A percentile compares a stretch with the other conserved stretches of the same genome.
Evolutionary conservation across 2,113 vertebrate genomes (phyloP).

Genomic region (Phrynosoma blainvillii): DNA sequence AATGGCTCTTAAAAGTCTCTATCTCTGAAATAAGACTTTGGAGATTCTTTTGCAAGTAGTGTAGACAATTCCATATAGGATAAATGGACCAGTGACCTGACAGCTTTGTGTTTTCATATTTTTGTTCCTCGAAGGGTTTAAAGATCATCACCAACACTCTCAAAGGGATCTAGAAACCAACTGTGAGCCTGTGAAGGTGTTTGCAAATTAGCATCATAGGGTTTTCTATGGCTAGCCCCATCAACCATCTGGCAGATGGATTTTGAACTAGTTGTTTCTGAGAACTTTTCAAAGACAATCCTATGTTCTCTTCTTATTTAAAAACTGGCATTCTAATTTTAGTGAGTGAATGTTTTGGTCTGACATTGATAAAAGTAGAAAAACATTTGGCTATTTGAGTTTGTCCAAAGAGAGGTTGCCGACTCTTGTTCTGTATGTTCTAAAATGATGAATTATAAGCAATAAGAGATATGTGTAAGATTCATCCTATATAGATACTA

Average conservation of each 20-base stretch:
- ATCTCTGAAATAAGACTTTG: background rate
- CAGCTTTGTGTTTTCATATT: background rate
- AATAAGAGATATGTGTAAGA: constrained; percentile 49
- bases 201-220: background rate
- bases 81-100: background rate
- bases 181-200: background rate
- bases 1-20: background rate
- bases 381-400: constrained; percentile 44
- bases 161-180: background rate
- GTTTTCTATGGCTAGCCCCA: background rate
- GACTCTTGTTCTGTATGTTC: constrained; percentile 43
- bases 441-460: constrained; percentile 62
- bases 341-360: constrained; percentile 34
- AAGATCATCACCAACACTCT: too few relatives aligned
- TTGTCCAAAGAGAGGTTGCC: constrained; percentile 27
- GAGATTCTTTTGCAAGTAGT: background rate
- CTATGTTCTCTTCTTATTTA: constrained; percentile 52
- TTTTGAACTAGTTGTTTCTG: constrained; percentile 6
- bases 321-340: constrained; percentile 53
- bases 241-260: background rate
- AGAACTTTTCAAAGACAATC: constrained; percentile 1
- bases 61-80: background rate
- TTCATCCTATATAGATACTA: constrained; percentile 61
- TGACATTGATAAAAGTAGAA: constrained; percentile 54
- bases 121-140: too few relatives aligned